Conservation (phyloP, 2,797 vertebrate genomes). For the Anguilla obscura region DNA sequence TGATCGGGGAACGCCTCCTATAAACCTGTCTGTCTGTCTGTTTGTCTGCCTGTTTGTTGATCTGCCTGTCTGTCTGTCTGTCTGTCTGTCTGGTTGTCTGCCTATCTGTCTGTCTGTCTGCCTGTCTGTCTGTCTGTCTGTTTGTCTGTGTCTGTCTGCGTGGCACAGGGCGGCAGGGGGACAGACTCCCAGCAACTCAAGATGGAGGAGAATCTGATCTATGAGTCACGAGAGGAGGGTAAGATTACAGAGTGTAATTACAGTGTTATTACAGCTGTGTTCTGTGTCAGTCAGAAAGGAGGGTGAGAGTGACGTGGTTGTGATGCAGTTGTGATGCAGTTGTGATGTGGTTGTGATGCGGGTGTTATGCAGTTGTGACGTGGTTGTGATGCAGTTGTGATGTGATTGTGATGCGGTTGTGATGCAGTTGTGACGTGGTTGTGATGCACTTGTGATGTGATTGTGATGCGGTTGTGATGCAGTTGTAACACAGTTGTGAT, state of each 20-base stretch:
- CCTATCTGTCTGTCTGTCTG: neutral
- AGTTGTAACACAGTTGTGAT: neutral
- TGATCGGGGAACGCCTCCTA: neutral
- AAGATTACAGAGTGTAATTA: constrained; percentile 26
- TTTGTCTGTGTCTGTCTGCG: neutral
- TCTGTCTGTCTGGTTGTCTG: too few relatives aligned
- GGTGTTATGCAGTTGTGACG: too few relatives aligned
- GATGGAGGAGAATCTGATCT: constrained; percentile 91
- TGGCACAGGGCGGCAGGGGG: constrained; percentile 44
- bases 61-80: neutral
- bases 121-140: neutral
- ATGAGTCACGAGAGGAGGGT: constrained; percentile 83
- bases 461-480: neutral
- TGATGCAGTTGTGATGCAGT: too few relatives aligned
- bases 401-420: neutral
- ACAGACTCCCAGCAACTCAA: constrained; percentile 51
- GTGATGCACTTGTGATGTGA: neutral
- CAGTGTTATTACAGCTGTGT: neutral
- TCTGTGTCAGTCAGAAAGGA: neutral
- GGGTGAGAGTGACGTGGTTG: too few relatives aligned
- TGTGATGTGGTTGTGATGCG: too few relatives aligned
- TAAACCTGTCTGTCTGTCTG: neutral
- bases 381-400: too few relatives aligned
- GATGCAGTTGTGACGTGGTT: neutral
- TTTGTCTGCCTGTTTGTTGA: too few relatives aligned